Percentiles rank a stretch among this genome's conserved stretches.
Conservation (phyloP, 2,888 invertebrate genomes). For the Pilophorus perplexus region DNA sequence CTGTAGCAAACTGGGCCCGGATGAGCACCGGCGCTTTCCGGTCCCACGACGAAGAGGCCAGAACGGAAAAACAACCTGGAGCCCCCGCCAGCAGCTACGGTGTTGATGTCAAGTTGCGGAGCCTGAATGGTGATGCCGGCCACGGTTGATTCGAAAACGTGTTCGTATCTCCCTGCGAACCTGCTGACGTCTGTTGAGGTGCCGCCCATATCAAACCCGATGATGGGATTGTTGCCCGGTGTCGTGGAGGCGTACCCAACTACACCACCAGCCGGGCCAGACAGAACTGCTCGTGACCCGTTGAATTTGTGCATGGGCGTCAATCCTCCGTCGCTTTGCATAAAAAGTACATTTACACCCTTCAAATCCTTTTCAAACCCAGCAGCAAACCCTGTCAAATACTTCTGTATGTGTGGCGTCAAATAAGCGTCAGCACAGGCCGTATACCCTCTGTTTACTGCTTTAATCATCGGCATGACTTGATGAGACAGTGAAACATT, state of each 20-base stretch:
- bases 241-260: constrained; percentile 87
- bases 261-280: constrained; percentile 98
- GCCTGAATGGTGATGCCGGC: constrained; percentile 98
- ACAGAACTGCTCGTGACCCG: constrained; percentile 90
- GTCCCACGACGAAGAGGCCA: constrained; percentile 90
- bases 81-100: constrained; percentile 98
- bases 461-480: constrained; percentile 93
- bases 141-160: constrained; percentile 94
- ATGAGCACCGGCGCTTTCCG: constrained; percentile 84
- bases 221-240: constrained; percentile 66
- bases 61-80: constrained; percentile 90
- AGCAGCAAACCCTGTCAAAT: constrained; percentile 78
- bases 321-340: constrained; percentile 98
- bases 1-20: constrained; percentile 94
- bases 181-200: constrained; percentile 97
- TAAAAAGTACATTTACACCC: constrained; percentile 85
- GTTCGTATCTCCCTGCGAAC: constrained; percentile 88
- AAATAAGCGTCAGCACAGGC: constrained; percentile 95
- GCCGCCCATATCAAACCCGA: constrained; percentile 94
- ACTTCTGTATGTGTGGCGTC: constrained; percentile 90
- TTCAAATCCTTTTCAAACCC: constrained; percentile 78
- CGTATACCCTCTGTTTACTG: constrained; percentile 92
- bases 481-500: constrained; percentile 92
- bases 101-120: constrained; percentile 93
- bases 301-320: constrained; percentile 73